Evolutionary conservation across 2,113 vertebrate species (phyloP).

Genomic region (Ancistrus triradiatus): DNA sequence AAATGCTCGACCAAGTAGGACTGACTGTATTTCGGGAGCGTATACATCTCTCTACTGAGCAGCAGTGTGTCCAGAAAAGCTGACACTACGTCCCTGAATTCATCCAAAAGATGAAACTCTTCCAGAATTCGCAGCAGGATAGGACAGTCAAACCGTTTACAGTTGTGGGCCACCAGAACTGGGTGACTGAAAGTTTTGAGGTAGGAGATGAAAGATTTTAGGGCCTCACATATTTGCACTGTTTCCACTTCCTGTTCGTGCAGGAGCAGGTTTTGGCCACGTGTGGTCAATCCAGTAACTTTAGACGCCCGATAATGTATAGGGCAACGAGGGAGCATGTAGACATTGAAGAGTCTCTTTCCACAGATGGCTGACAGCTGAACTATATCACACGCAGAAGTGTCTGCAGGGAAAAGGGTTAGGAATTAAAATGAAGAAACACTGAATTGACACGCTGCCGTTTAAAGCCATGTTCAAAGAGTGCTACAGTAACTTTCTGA

Average conservation of each 20-base stretch:
- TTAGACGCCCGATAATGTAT: slow-evolving; percentile 28
- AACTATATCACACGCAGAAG: slow-evolving; percentile 51
- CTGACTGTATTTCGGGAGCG: slow-evolving; percentile 28
- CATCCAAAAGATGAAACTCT: slow-evolving; percentile 26
- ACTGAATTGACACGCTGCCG: no score
- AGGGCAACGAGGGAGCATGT: slow-evolving; percentile 46
- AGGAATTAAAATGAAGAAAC: no score
- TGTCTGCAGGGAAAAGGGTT: slow-evolving; percentile 48
- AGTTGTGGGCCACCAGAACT: slow-evolving; percentile 60
- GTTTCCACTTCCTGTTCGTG: background rate
- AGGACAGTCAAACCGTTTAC: slow-evolving; percentile 52
- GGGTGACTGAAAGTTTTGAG: slow-evolving; percentile 51
- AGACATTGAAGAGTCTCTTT: slow-evolving; percentile 47
- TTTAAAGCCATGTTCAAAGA: no score
- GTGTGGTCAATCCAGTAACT: slow-evolving; percentile 55
- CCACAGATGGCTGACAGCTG: slow-evolving; percentile 60
- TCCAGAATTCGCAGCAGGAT: slow-evolving; percentile 51
- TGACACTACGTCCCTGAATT: slow-evolving; percentile 42
- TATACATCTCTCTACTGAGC: slow-evolving; percentile 44
- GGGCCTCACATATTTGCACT: slow-evolving; percentile 26
- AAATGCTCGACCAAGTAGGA: slow-evolving; percentile 44
- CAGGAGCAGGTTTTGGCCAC: rapidly evolving
- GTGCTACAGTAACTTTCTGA: no score
- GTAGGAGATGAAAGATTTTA: slow-evolving; percentile 56
- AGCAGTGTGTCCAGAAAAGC: slow-evolving; percentile 60